A percentile compares a stretch with the other conserved stretches of the same genome.
These are phyloP conservation scores for Melipona beecheii DNA, from an alignment of 2,888 invertebrate species.

Conservation along the genomic window DNA sequence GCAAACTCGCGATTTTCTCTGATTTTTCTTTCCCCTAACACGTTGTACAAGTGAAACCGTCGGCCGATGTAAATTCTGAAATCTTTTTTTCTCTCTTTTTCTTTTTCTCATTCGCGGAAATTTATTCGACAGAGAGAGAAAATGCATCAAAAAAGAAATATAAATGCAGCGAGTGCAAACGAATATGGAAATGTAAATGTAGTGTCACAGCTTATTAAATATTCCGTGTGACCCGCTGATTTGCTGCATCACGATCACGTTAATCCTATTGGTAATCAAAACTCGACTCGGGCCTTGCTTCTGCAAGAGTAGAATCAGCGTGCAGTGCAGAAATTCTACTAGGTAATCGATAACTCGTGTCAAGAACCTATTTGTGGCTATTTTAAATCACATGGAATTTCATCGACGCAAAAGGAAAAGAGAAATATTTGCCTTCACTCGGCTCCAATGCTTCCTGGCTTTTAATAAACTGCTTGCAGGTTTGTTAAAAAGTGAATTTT, in stretches of 20 bases:
- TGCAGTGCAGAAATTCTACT: slow-evolving; percentile 60
- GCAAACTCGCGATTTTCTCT: not conserved
- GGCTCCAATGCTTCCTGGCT: too few relatives aligned
- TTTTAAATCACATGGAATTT: slow-evolving; percentile 45
- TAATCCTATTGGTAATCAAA: slow-evolving; percentile 62
- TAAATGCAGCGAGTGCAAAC: not conserved
- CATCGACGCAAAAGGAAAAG: not conserved
- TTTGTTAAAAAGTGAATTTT: not conserved
- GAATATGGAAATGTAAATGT: not conserved
- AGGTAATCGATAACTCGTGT: slow-evolving; percentile 64
- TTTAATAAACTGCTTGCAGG: not conserved
- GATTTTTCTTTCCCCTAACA: not conserved
- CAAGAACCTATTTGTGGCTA: slow-evolving; percentile 56
- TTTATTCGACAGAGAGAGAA: not conserved
- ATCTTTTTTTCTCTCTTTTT: too few relatives aligned
- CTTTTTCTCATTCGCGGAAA: not conserved
- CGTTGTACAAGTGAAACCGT: not conserved
- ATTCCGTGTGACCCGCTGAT: slow-evolving; percentile 43
- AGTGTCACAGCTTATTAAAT: slow-evolving; percentile 38
- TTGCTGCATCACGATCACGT: slow-evolving; percentile 39
- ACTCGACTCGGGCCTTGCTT: slow-evolving; percentile 47
- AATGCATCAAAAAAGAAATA: not conserved
- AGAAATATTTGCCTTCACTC: not conserved
- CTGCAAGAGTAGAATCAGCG: slow-evolving; percentile 65
- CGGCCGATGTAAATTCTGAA: not conserved